phyloP scores from a whole-genome alignment of 1,140 invertebrate species.

The Drosophila varians region DNA sequence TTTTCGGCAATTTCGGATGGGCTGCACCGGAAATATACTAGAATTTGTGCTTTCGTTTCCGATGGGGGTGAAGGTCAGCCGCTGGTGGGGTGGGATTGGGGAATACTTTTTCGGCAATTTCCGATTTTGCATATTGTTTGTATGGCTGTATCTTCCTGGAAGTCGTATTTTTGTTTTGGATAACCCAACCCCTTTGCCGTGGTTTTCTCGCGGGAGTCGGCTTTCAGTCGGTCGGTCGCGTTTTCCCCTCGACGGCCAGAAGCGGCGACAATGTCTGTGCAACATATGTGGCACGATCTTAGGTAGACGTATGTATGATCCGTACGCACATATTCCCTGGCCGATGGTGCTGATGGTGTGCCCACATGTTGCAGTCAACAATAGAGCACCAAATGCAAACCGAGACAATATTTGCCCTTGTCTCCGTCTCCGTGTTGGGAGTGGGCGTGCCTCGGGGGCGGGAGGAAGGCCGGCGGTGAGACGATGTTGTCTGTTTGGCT shows the following conservation, averaged over 20 bases:
- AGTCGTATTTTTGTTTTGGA: slow-evolving; percentile 11
- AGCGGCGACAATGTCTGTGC: slow-evolving; percentile 49
- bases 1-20: slow-evolving; percentile 13
- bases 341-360: slow-evolving; percentile 49
- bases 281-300: slow-evolving; percentile 70
- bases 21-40: slow-evolving; percentile 53
- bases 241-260: slow-evolving; percentile 14
- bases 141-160: slow-evolving; percentile 31
- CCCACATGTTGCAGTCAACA: slow-evolving; percentile 72
- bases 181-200: slow-evolving; percentile 23
- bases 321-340: background rate
- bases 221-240: slow-evolving; percentile 1
- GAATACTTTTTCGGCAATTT: slow-evolving; percentile 24
- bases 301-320: slow-evolving; percentile 41
- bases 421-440: slow-evolving; percentile 27
- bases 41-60: background rate
- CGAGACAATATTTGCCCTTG: slow-evolving; percentile 83
- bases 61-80: slow-evolving; percentile 43
- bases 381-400: slow-evolving; percentile 64
- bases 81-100: background rate
- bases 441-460: slow-evolving; percentile 30
- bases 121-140: too few species aligned
- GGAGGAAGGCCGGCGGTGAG: slow-evolving; percentile 20
- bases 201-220: slow-evolving; percentile 18
- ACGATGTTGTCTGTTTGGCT: slow-evolving; percentile 27